phyloP scores from a whole-genome alignment of 2,797 vertebrate species.

The Bufotes viridis region DNA sequence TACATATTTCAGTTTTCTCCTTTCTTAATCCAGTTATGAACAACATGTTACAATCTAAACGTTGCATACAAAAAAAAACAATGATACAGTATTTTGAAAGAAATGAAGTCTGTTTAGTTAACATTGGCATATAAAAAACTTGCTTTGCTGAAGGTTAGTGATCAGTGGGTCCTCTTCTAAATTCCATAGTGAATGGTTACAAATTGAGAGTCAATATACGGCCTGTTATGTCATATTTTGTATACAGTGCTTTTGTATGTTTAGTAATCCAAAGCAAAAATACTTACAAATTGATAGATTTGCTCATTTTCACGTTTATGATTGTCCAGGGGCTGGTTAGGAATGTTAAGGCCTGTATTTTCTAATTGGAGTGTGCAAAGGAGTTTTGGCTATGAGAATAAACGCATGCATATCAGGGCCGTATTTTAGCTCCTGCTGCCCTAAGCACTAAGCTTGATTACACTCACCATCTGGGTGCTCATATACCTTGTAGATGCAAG shows the following conservation, averaged over 20 bases:
- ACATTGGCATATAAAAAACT: not conserved
- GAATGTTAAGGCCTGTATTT: not conserved
- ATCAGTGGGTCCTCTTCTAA: not conserved
- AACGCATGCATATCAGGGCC: too few species aligned
- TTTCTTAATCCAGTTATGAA: not conserved
- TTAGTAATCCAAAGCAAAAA: not conserved
- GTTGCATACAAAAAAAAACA: not conserved
- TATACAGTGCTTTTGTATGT: not conserved
- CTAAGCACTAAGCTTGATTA: too few species aligned
- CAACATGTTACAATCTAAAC: not conserved
- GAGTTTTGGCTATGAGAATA: not conserved
- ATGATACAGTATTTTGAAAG: not conserved
- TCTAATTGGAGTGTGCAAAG: not conserved
- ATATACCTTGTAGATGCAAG: too few species aligned
- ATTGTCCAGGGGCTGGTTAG: not conserved
- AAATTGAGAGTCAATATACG: not conserved
- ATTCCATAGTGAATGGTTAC: not conserved
- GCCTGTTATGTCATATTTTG: not conserved
- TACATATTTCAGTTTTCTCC: not conserved
- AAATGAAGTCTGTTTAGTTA: not conserved
- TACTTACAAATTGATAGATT: not conserved
- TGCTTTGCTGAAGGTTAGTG: not conserved
- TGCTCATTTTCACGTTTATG: not conserved
- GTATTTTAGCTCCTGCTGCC: too few species aligned
- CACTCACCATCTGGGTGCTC: too few species aligned